phyloP scores from a whole-genome alignment of 2,888 invertebrate genomes.

The Nomada lathburiana region DNA sequence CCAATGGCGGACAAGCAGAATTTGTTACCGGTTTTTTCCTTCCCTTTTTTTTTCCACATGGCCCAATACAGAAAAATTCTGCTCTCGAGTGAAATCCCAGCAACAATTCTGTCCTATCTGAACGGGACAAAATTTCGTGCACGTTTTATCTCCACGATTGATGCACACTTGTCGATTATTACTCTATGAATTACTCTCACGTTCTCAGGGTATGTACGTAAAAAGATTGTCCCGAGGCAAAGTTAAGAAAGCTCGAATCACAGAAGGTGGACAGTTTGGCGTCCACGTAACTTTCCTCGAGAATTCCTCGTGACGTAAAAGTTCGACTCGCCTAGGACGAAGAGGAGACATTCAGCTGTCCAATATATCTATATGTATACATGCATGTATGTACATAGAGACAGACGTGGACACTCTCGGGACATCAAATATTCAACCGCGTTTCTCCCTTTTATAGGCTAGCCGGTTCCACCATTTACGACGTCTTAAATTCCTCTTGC shows the following conservation, averaged over 20 bases:
- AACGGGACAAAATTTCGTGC: not conserved
- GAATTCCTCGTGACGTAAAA: constrained; percentile 31
- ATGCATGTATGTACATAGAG: not conserved
- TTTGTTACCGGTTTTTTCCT: constrained; percentile 67
- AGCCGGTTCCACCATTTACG: constrained; percentile 44
- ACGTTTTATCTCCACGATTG: not conserved
- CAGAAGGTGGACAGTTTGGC: constrained; percentile 29
- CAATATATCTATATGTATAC: not conserved
- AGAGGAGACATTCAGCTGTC: constrained; percentile 45
- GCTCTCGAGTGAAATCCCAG: not conserved
- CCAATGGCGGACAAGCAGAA: constrained; percentile 55
- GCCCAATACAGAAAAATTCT: not conserved
- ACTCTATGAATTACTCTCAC: not conserved
- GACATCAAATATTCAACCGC: constrained; percentile 63
- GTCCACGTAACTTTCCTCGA: constrained; percentile 34
- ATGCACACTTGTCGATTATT: too few relatives aligned
- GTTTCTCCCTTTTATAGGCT: constrained; percentile 54
- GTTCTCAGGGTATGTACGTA: not conserved
- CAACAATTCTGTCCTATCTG: not conserved
- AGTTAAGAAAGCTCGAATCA: constrained; percentile 5
- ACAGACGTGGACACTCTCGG: constrained; percentile 50
- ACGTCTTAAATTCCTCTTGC: constrained; percentile 57
- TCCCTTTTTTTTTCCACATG: not conserved
- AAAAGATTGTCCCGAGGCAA: constrained; percentile 9
- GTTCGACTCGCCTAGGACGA: constrained; percentile 23